These are phyloP conservation scores for Emys orbicularis DNA, from an alignment of 2,797 vertebrate genomes.

Conservation along the genomic window DNA sequence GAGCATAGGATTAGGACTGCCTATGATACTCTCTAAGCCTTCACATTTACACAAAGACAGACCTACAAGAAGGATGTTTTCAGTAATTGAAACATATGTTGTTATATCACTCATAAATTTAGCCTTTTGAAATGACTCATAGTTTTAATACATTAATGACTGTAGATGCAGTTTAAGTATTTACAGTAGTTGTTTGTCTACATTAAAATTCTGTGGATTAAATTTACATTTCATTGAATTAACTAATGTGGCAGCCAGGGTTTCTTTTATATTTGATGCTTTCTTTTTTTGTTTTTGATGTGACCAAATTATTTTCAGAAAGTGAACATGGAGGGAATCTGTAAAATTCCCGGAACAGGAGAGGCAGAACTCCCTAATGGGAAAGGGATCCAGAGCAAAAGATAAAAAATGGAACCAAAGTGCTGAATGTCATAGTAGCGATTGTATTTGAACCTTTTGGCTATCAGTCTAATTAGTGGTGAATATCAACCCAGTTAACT, in stretches of 20 bases:
- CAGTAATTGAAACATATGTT: background rate
- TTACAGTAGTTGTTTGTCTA: constrained; percentile 8
- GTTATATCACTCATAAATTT: constrained; percentile 5
- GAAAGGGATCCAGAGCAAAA: background rate
- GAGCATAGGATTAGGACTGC: background rate
- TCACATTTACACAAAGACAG: background rate
- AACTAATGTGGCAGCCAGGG: background rate
- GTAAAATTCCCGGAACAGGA: background rate
- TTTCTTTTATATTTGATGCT: constrained; percentile 33
- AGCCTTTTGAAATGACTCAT: background rate
- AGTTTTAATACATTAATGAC: constrained; percentile 1
- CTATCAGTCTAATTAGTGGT: background rate
- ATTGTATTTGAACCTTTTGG: background rate
- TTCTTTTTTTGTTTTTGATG: constrained; percentile 49
- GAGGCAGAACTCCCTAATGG: background rate
- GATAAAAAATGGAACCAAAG: background rate
- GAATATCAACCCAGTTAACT: background rate
- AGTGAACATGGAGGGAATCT: background rate
- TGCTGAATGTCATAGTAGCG: background rate
- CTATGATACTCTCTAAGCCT: background rate
- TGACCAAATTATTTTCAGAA: constrained; percentile 12
- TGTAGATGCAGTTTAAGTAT: background rate
- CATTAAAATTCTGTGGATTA: constrained; percentile 42
- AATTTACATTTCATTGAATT: constrained; percentile 19
- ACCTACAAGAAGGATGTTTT: background rate